Conservation (phyloP, 2,797 vertebrate species). For the Octomys mimax region DNA sequence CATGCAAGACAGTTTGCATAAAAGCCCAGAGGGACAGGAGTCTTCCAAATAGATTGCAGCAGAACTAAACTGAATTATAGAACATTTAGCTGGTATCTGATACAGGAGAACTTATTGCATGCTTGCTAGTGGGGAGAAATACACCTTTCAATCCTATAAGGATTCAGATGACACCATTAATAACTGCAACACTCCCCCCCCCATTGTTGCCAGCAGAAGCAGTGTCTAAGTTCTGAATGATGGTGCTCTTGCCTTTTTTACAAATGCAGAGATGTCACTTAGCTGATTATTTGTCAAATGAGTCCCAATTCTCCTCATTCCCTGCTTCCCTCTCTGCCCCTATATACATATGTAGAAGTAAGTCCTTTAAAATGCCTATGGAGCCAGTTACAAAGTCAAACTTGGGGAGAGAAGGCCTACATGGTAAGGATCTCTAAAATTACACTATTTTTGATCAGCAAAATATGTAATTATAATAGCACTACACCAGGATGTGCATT, state of each 20-base stretch:
- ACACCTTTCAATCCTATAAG: not conserved
- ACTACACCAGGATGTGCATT: not conserved
- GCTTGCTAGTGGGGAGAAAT: not conserved
- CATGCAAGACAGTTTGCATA: not conserved
- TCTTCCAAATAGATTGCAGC: not conserved
- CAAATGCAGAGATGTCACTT: not conserved
- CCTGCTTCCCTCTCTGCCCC: not conserved
- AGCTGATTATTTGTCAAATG: not conserved
- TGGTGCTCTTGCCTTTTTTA: not conserved
- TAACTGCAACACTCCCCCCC: not conserved
- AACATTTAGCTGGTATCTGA: not conserved
- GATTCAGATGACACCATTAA: not conserved
- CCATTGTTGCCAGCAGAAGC: not conserved
- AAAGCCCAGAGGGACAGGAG: not conserved
- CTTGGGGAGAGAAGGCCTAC: not conserved
- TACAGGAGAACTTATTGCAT: not conserved
- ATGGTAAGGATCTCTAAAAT: not conserved
- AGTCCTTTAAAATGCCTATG: not conserved
- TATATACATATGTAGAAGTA: not conserved
- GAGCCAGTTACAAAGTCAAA: not conserved
- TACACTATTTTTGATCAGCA: not conserved
- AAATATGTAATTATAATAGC: not conserved
- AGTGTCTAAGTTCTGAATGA: not conserved
- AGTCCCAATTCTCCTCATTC: not conserved
- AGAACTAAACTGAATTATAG: not conserved